Evolutionary conservation across 1,140 invertebrate genomes (phyloP), one percentile per base, ranked within the genome.

Genomic region (Bombus waltoni): DNA sequence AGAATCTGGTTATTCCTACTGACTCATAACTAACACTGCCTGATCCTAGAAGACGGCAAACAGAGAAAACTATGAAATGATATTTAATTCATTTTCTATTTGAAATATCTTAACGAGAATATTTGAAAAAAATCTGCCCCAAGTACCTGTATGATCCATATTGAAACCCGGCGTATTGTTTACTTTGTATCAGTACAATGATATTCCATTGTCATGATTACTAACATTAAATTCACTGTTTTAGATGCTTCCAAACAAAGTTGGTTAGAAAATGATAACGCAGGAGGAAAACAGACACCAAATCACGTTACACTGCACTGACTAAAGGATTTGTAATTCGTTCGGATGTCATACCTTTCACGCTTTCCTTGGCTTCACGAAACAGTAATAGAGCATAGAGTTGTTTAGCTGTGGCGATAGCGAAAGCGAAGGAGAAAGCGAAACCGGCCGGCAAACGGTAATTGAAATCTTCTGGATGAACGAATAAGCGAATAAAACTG

Each of bases 351-450:
- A 22, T 75, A 59, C n/a, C 71, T 85, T 70, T 74, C 72, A 81
- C 84, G 38, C 78, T 85, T 85, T 81, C 72, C 59, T 75, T 35
- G 47, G 32, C 18, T 32, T 28, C 44, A 28, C 35, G 44, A 68
- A 81, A 81, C 47, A 28, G 59, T 40, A 81, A 75, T 38, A 38
- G 59, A 84, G 53, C 53, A 10, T n/a, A 44, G 42, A 81, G 47
- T 2, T 47, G 76, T 81, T 85, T 68, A 42, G n/a, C 40, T 38
- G 80, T 44, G 78, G 80, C 83, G 90, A 91, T 88, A 91, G 90
- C 90, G 90, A 91, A 90, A 91, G 90, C 87, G 84, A 82, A 83
- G 81, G 90, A 88, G 90, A 91, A 91, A 91, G 90, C 81, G 89
- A 88, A 88, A 85, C 81, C 76, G 66, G 75, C 66, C 79, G 82